Evolutionary conservation across 1,140 invertebrate species (phyloP).

Genomic region (Drosophila micromelanica): DNA sequence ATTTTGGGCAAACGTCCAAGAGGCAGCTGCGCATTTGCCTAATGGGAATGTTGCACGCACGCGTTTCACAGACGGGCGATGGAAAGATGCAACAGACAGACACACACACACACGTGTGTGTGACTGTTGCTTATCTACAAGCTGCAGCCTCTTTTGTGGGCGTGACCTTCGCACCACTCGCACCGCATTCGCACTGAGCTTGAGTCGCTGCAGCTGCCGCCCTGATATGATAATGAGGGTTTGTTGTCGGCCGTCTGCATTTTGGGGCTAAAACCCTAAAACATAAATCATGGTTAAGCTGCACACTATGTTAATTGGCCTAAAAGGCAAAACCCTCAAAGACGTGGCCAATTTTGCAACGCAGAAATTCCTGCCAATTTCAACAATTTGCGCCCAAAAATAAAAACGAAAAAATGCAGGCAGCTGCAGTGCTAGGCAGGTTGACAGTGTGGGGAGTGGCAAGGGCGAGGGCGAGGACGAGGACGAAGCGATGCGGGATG

Average conservation of each 20-base stretch:
- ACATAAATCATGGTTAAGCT: constrained; percentile 76
- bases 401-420: constrained; percentile 26
- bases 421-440: constrained; percentile 1
- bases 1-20: constrained; percentile 29
- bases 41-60: constrained; percentile 58
- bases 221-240: constrained; percentile 75
- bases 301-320: constrained; percentile 77
- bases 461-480: background rate
- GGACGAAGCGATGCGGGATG: background rate
- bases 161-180: constrained; percentile 10
- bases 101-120: background rate
- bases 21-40: constrained; percentile 48
- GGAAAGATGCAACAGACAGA: background rate
- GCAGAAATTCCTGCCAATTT: constrained; percentile 77
- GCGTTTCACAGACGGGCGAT: constrained; percentile 21
- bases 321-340: constrained; percentile 18
- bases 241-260: background rate
- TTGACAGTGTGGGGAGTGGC: too few species aligned
- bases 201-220: constrained; percentile 50
- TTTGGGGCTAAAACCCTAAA: constrained; percentile 16
- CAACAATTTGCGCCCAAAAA: constrained; percentile 68
- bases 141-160: constrained; percentile 24
- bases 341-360: constrained; percentile 60
- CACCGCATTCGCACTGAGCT: background rate
- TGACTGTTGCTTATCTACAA: constrained; percentile 27